Evolutionary conservation across 2,113 vertebrate genomes (phyloP).

Genomic region (Genyomyrus donnyi): DNA sequence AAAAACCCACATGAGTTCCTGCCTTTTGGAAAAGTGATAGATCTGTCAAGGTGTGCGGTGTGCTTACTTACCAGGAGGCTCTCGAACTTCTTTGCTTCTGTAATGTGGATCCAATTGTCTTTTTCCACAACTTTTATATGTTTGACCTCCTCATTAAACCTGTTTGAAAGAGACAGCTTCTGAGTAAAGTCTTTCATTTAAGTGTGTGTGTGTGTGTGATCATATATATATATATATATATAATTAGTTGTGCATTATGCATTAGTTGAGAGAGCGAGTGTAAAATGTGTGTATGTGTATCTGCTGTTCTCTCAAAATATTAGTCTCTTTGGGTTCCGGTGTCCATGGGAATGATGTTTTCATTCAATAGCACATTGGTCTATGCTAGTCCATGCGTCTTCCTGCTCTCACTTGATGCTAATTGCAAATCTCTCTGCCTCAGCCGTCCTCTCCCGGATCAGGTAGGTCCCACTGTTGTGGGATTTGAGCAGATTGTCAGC

Average conservation of each 20-base stretch:
- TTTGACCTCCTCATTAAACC: constrained; percentile 96
- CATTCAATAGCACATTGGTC: background rate
- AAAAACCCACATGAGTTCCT: background rate
- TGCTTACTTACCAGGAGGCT: constrained; percentile 74
- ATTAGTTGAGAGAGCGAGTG: background rate
- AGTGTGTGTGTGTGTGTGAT: background rate
- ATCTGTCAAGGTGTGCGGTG: no score
- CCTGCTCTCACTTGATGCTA: constrained; percentile 83
- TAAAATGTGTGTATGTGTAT: background rate
- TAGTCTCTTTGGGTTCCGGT: background rate
- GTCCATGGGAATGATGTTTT: background rate
- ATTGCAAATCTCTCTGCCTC: constrained; percentile 95
- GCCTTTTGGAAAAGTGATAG: no score
- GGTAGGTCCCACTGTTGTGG: constrained; percentile 87
- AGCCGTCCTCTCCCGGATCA: constrained; percentile 87
- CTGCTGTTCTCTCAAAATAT: background rate
- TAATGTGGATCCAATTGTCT: constrained; percentile 96
- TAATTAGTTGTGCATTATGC: background rate
- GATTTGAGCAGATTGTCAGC: constrained; percentile 89
- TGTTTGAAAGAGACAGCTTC: constrained; percentile 35
- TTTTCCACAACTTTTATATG: constrained; percentile 98
- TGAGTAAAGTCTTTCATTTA: background rate
- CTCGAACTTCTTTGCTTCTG: constrained; percentile 95
- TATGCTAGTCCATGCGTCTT: background rate
- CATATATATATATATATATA: background rate